Percentiles rank a stretch among this genome's conserved stretches.
Conservation (phyloP, 2,113 vertebrate genomes). For the Oostethus manadensis region DNA sequence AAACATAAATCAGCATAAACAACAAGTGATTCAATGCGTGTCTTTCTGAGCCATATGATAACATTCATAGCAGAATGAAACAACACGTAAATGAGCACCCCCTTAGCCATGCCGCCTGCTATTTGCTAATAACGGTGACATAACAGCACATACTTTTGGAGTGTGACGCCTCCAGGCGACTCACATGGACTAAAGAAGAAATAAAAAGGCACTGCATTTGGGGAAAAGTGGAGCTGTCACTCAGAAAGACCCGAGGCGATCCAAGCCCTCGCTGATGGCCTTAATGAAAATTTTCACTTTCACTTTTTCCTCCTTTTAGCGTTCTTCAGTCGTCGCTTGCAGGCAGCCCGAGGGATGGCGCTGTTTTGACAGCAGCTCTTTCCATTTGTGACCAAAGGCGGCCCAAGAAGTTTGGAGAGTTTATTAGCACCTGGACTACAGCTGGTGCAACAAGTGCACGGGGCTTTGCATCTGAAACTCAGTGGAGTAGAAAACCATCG, state of each 20-base stretch:
- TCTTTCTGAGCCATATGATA: neutral
- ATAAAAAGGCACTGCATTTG: slow-evolving; percentile 47
- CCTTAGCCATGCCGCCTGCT: too few species aligned
- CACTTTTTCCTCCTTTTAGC: slow-evolving; percentile 2
- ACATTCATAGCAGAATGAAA: too few species aligned
- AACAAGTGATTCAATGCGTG: too few species aligned
- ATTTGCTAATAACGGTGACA: too few species aligned
- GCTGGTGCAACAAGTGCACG: slow-evolving; percentile 22
- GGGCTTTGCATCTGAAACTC: slow-evolving; percentile 29
- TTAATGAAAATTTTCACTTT: slow-evolving; percentile 55
- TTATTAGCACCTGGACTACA: slow-evolving; percentile 52
- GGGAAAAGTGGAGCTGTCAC: slow-evolving; percentile 50
- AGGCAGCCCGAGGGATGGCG: slow-evolving; percentile 33
- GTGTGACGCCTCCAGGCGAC: slow-evolving; percentile 16
- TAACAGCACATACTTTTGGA: slow-evolving; percentile 17
- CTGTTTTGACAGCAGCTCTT: slow-evolving; percentile 59
- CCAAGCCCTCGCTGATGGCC: slow-evolving; percentile 40
- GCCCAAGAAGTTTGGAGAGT: slow-evolving; percentile 38
- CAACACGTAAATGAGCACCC: too few species aligned
- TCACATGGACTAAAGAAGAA: slow-evolving; percentile 33
- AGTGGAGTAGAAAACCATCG: neutral
- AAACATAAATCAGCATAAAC: too few species aligned
- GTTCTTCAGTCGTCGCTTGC: slow-evolving; percentile 18
- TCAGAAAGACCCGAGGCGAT: slow-evolving; percentile 43
- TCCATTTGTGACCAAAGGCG: slow-evolving; percentile 54